A percentile compares a stretch with the other conserved stretches of the same genome.
phyloP scores from a whole-genome alignment of 2,888 invertebrate species.

The Cepaea hortensis region DNA sequence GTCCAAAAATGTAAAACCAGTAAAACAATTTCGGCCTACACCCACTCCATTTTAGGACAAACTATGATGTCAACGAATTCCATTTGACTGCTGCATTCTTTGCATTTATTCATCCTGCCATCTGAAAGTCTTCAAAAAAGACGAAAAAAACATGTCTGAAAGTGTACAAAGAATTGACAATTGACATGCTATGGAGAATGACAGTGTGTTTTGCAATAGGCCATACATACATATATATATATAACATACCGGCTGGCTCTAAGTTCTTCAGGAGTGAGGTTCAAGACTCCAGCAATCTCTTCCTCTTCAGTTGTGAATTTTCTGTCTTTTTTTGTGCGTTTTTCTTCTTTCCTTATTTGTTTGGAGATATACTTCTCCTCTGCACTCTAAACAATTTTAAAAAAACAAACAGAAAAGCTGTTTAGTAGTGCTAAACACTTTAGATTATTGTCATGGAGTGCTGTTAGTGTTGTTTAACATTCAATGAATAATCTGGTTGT shows the following conservation, averaged over 20 bases:
- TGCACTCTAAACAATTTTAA: conserved; percentile 81
- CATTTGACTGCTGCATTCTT: too few species aligned
- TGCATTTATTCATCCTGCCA: too few species aligned
- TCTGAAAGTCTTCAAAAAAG: too few species aligned
- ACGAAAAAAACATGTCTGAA: too few species aligned
- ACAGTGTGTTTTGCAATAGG: too few species aligned
- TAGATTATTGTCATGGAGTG: too few species aligned
- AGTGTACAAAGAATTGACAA: too few species aligned
- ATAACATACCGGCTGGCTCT: conserved; percentile 73
- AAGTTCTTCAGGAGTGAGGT: conserved; percentile 64
- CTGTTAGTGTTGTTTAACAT: not conserved
- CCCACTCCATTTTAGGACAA: too few species aligned
- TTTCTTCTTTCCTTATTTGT: conserved; percentile 88
- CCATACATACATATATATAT: not conserved
- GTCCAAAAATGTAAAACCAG: too few species aligned
- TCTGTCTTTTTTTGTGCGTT: conserved; percentile 77
- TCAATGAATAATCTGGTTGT: not conserved
- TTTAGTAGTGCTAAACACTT: not conserved
- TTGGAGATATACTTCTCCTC: conserved; percentile 82
- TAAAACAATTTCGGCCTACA: too few species aligned
- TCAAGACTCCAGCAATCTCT: conserved; percentile 60
- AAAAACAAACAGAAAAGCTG: not conserved
- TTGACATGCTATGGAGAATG: too few species aligned
- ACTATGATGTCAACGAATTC: too few species aligned
- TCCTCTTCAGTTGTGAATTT: conserved; percentile 58